These are phyloP conservation scores for Trogon surrucura DNA, from an alignment of 2,113 vertebrate genomes.

Conservation along the genomic window DNA sequence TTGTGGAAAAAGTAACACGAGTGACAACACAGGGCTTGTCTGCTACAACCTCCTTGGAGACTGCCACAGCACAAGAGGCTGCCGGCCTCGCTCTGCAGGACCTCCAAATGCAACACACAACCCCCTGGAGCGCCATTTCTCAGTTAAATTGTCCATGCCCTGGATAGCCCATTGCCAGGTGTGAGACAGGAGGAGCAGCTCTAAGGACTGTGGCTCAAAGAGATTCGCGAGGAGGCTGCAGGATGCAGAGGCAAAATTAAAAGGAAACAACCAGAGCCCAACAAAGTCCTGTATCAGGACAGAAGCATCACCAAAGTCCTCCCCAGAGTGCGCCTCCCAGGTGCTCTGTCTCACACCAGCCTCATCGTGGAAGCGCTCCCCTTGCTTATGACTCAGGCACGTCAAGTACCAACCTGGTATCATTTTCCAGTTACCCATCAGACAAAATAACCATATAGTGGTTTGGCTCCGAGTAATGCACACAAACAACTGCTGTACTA, in stretches of 20 bases:
- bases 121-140: neutral
- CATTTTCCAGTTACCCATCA: accelerated
- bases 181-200: neutral
- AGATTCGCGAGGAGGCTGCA: neutral
- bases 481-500: neutral
- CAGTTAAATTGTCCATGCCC: neutral
- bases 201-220: neutral
- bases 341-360: neutral
- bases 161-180: neutral
- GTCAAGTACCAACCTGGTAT: neutral
- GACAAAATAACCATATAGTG: neutral
- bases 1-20: accelerated
- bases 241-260: neutral
- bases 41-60: neutral
- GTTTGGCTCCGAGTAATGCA: neutral
- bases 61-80: neutral
- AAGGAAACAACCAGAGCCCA: neutral
- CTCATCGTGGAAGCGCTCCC: accelerated
- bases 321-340: accelerated
- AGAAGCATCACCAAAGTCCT: neutral
- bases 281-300: neutral
- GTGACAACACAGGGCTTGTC: neutral
- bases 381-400: neutral
- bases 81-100: neutral
- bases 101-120: accelerated